Percentiles rank a stretch among this genome's conserved stretches.
phyloP scores from a whole-genome alignment of 1,140 invertebrate genomes.

The Chironomus striatipennis region DNA sequence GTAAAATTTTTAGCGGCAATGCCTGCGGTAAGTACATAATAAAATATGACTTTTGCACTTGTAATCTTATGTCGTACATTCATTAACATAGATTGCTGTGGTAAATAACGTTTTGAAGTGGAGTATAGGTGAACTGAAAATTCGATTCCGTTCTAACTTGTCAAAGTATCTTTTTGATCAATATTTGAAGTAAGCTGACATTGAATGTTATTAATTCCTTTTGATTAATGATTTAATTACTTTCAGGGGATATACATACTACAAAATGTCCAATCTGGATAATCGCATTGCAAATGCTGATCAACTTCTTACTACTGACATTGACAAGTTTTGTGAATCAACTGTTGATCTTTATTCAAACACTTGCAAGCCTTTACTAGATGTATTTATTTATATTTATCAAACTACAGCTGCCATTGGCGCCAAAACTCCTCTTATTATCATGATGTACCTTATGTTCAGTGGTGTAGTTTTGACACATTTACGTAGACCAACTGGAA shows the following conservation, averaged over 20 bases:
- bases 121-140: slow-evolving; percentile 86
- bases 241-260: slow-evolving; percentile 80
- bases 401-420: slow-evolving; percentile 79
- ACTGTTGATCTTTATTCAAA: slow-evolving; percentile 94
- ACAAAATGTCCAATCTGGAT: slow-evolving; percentile 94
- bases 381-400: slow-evolving; percentile 91
- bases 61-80: slow-evolving; percentile 28
- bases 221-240: too few species aligned
- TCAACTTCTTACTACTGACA: slow-evolving; percentile 91
- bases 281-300: slow-evolving; percentile 92
- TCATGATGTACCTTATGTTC: slow-evolving; percentile 77
- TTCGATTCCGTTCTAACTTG: slow-evolving; percentile 82
- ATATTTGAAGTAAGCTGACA: slow-evolving; percentile 56
- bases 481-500: slow-evolving; percentile 73
- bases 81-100: slow-evolving; percentile 64
- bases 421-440: slow-evolving; percentile 73
- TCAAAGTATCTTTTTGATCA: slow-evolving; percentile 79
- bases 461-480: slow-evolving; percentile 74
- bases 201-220: too few species aligned
- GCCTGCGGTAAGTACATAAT: slow-evolving; percentile 59
- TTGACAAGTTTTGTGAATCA: slow-evolving; percentile 95
- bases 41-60: slow-evolving; percentile 1
- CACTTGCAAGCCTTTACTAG: slow-evolving; percentile 91
- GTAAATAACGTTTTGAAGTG: slow-evolving; percentile 92
- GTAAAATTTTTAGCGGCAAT: slow-evolving; percentile 69